A percentile compares a stretch with the other conserved stretches of the same genome.
Conservation (phyloP, 2,888 invertebrate species). For the Agonum fuliginosum region DNA sequence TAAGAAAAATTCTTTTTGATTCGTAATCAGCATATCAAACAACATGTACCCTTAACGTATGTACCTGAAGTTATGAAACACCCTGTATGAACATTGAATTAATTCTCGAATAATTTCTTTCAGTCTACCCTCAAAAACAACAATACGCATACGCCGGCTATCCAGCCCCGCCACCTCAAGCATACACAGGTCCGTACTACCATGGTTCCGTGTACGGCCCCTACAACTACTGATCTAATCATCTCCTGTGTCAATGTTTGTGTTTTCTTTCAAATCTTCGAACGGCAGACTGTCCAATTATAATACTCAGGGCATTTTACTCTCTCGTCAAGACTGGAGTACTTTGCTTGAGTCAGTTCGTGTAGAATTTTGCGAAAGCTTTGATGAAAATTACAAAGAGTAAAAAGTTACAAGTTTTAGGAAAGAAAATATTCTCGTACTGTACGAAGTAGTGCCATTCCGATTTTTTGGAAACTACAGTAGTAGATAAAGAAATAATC, state of each 20-base stretch:
- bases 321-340: constrained; percentile 28
- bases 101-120: constrained; percentile 67
- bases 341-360: constrained; percentile 33
- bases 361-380: constrained; percentile 1
- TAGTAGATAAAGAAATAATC: too few relatives aligned
- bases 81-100: too few relatives aligned
- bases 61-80: neutral
- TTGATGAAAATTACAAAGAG: neutral
- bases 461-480: too few relatives aligned
- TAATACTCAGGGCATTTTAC: constrained; percentile 51
- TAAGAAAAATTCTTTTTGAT: too few relatives aligned
- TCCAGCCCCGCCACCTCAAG: constrained; percentile 81
- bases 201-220: constrained; percentile 95
- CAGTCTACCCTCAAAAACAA: constrained; percentile 96
- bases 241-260: constrained; percentile 35
- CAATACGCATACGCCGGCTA: constrained; percentile 94
- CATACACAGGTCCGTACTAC: constrained; percentile 91
- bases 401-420: too few relatives aligned
- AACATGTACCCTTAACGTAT: too few relatives aligned
- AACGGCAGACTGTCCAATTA: constrained; percentile 50
- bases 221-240: constrained; percentile 87
- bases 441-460: too few relatives aligned
- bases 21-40: too few relatives aligned
- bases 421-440: too few relatives aligned
- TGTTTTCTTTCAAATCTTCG: constrained; percentile 36